Evolutionary conservation across 1,140 invertebrate species (phyloP), one percentile per base, ranked within the genome.

Genomic region (Cecropterus lyciades): DNA sequence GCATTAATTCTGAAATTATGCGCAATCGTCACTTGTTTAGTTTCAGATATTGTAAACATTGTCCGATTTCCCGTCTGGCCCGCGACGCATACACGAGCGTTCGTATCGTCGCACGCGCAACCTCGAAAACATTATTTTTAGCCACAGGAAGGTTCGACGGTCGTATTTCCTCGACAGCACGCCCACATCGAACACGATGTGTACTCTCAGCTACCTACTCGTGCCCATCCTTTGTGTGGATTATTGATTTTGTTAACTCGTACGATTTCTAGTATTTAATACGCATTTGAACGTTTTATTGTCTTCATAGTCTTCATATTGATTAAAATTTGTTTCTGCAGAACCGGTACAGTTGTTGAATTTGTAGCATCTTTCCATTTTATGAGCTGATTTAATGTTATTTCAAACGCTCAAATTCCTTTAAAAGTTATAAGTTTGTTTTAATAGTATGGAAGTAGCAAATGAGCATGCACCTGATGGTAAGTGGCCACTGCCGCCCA

Each of bases 61-160:
- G 14, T 9, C 57, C 27, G 17, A 62, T 49, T 10, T 1, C 0
- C 16, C 14, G 48, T 3, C 13, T 40, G 16, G 59, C 11, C 59
- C 2, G 11, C 59, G n/a, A 51, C 59, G 6, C 33, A 42, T 51
- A 62, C 46, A 62, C 6, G 27, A 71, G 69, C 64, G 45, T 60
- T 73, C 67, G 70, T 75, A 76, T 72, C 84, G 83, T 79, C 83
- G 82, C 79, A 79, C 80, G 82, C 81, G 80, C 80, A 89, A 76
- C 87, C 85, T 89, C 85, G 81, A 79, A 73, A 76, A 82, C 75
- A 82, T 72, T 85, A 85, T 89, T 87, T 89, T 89, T 87, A 89
- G 85, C 82, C 72, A 70, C 77, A 87, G 84, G 87, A 89, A 89
- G 85, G 85, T 87, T 85, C 79, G 69, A 77, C 72, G 79, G 73